Conservation (phyloP, 1,140 invertebrate species). For the Venturia canescens region DNA sequence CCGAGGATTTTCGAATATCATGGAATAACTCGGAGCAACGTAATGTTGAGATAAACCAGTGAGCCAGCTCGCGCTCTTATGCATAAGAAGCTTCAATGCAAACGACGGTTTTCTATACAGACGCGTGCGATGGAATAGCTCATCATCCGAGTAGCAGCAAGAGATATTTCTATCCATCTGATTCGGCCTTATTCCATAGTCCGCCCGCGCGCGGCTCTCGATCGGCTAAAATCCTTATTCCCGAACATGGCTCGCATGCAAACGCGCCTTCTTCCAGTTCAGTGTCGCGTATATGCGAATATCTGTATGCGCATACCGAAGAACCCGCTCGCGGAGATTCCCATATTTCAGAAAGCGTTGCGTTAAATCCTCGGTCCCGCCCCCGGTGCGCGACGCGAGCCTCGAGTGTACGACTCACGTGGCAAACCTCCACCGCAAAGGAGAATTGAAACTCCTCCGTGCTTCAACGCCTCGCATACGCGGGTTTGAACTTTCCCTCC, state of each 20-base stretch:
- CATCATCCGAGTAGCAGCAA: neutral
- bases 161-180: constrained; percentile 1
- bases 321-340: neutral
- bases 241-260: constrained; percentile 3
- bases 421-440: no score
- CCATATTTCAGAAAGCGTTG: no score
- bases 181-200: no score
- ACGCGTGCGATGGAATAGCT: constrained; percentile 9
- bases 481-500: no score
- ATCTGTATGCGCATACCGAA: neutral
- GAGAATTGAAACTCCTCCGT: no score
- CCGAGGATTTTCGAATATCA: no score
- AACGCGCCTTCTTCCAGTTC: neutral
- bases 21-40: no score
- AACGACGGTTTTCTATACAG: neutral
- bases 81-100: neutral
- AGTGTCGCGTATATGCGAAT: neutral
- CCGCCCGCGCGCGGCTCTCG: neutral
- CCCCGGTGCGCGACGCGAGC: no score
- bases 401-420: no score
- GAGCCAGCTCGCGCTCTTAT: neutral
- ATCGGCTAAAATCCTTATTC: constrained; percentile 4
- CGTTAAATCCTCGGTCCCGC: no score
- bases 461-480: no score
- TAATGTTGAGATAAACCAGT: neutral